Base-by-base conservation (phyloP, 2,888 invertebrate genomes). In the Hetaerina titia region DNA sequence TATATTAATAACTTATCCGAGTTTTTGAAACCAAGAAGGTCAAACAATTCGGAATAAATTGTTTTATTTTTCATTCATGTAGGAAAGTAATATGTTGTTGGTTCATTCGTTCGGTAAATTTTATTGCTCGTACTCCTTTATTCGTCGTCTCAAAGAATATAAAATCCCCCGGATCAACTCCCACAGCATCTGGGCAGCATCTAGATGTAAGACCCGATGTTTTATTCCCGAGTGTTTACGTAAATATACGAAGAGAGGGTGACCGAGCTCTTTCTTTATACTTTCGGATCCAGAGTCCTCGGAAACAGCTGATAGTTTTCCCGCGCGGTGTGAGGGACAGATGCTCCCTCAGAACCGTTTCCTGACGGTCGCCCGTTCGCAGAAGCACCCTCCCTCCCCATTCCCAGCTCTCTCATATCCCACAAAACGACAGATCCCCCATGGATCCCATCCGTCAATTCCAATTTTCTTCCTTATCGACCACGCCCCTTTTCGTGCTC, bases 281-380 rank as follows among this genome's bases (percentile, higher is more conserved):
- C 81, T 31, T 31, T 81, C 81, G 81, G 81, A 81, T 25, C 81
- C 81, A 7, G 31, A 31, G 31, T 81, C 81, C 81, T 81, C 22
- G 81, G 81, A 81, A 81, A 81, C 81, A 81, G 81, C 81, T 81
- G 81, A 81, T 81, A 15, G 31, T 81, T 81, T 81, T 81, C 81
- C 81, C 31, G 81, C 8, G 13, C 81, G 8, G 81, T 81, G 81
- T 81, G 81, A 81, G 81, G 81, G 81, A 81, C 81, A 81, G 81
- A 81, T 81, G 81, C 81, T 22, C 81, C 81, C 81, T 2, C 25
- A 31, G 81, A 81, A 81, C 13, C 81, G 74, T 25, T 25, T 25
- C 5, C 25, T 9, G n/a, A 74, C 15, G 31, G 81, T 8, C 69
- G 1, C 69, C 8, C 69, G 22, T 81, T 31, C 81, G 4, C 81